Evolutionary conservation across 1,140 invertebrate genomes (phyloP).

Genomic region (Leptinotarsa lineolata): DNA sequence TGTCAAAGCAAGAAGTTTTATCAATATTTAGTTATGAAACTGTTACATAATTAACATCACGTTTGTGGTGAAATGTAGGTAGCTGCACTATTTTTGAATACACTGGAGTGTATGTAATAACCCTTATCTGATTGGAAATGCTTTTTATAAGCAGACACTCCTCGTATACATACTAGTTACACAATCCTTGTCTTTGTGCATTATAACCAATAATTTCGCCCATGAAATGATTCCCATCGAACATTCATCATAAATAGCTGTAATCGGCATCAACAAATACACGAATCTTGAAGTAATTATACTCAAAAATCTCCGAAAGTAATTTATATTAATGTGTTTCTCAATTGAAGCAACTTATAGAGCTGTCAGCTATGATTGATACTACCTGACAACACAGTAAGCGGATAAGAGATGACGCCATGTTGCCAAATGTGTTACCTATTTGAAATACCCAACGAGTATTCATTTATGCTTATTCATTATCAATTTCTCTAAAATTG

Average conservation of each 20-base stretch:
- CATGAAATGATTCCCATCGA: background rate
- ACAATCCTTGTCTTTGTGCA: background rate
- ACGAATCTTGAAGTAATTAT: constrained; percentile 12
- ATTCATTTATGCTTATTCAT: no score
- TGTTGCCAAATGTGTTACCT: background rate
- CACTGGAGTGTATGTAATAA: no score
- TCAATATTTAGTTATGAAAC: background rate
- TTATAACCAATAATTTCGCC: constrained; percentile 11
- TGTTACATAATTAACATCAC: no score
- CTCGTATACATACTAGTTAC: background rate
- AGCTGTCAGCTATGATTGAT: constrained; percentile 14
- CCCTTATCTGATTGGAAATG: no score
- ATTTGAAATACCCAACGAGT: no score
- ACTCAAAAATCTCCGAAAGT: constrained; percentile 15
- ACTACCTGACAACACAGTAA: background rate
- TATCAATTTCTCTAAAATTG: no score
- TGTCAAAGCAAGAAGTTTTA: background rate
- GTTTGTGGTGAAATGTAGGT: no score
- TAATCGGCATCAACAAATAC: constrained; percentile 18
- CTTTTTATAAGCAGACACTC: background rate
- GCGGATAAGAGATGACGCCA: background rate
- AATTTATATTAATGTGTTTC: constrained; percentile 17
- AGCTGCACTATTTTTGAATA: no score
- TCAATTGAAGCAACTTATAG: constrained; percentile 7
- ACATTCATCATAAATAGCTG: constrained; percentile 10